These are phyloP conservation scores for Tetheella fluctuosa DNA, from an alignment of 2,888 invertebrate species.

Conservation along the genomic window DNA sequence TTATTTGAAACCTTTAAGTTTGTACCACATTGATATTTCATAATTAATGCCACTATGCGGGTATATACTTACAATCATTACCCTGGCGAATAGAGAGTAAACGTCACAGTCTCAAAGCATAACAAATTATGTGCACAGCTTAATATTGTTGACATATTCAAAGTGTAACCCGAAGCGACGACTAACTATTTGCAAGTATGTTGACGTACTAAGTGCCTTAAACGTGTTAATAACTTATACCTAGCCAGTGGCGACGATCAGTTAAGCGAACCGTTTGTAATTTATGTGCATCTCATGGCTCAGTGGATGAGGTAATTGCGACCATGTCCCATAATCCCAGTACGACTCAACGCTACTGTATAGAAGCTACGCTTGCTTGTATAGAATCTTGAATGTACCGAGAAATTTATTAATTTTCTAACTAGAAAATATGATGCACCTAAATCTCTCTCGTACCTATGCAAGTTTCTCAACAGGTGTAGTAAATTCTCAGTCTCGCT, in stretches of 20 bases:
- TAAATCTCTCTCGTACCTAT: slow-evolving; percentile 36
- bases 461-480: slow-evolving; percentile 43
- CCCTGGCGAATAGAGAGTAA: slow-evolving; percentile 6
- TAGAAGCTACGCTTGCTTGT: slow-evolving; percentile 11
- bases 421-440: slow-evolving; percentile 39
- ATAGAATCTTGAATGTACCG: slow-evolving; percentile 17
- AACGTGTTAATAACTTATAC: slow-evolving; percentile 40
- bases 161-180: slow-evolving; percentile 8
- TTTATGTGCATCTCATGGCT: slow-evolving; percentile 55
- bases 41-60: slow-evolving; percentile 1
- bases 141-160: slow-evolving; percentile 13
- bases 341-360: background rate
- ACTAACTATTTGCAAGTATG: slow-evolving; percentile 14
- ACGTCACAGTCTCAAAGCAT: slow-evolving; percentile 5
- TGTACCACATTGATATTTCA: background rate
- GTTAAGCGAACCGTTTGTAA: slow-evolving; percentile 43
- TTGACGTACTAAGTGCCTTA: slow-evolving; percentile 24
- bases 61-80: slow-evolving; percentile 1
- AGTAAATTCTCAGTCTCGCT: slow-evolving; percentile 40
- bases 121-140: slow-evolving; percentile 2
- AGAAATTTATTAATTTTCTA: slow-evolving; percentile 20
- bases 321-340: slow-evolving; percentile 37
- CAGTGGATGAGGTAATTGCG: slow-evolving; percentile 57
- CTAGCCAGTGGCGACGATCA: slow-evolving; percentile 32
- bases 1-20: slow-evolving; percentile 3